A percentile compares a stretch with the other conserved stretches of the same genome.
phyloP scores from a whole-genome alignment of 2,113 vertebrate species.

The Eonycteris spelaea region DNA sequence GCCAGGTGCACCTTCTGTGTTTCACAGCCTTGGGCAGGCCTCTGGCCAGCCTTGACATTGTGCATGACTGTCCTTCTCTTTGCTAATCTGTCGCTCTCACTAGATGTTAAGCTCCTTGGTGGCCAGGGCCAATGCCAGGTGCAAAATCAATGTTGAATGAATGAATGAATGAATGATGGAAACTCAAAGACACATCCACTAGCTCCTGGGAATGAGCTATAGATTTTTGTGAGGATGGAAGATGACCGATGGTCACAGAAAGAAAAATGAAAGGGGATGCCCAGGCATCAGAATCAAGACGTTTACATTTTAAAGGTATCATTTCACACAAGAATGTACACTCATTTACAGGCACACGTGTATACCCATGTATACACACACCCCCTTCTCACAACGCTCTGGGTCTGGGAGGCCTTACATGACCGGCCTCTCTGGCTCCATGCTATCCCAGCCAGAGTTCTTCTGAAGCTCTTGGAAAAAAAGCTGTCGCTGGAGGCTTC shows the following conservation, averaged over 20 bases:
- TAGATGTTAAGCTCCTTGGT: not conserved
- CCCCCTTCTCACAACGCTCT: too few relatives aligned
- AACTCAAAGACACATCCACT: not conserved
- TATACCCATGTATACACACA: accelerated
- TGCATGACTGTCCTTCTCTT: not conserved
- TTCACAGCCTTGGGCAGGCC: not conserved
- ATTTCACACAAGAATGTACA: not conserved
- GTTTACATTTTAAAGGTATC: not conserved
- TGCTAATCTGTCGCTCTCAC: not conserved
- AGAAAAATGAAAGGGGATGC: not conserved
- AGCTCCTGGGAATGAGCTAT: not conserved
- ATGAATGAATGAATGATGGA: not conserved
- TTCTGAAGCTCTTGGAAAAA: slow-evolving; percentile 81
- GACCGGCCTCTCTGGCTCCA: not conserved
- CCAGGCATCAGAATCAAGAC: not conserved
- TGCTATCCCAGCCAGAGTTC: slow-evolving; percentile 63
- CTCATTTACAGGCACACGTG: not conserved
- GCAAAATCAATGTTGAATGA: not conserved
- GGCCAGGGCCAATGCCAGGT: not conserved
- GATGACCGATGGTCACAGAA: not conserved
- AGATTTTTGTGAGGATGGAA: not conserved
- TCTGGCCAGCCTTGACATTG: not conserved
- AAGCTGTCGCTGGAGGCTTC: slow-evolving; percentile 86
- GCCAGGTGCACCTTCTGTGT: not conserved
- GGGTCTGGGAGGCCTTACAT: not conserved